Percentiles rank a stretch among this genome's conserved stretches.
phyloP scores from a whole-genome alignment of 1,140 invertebrate species.

The Trachelipus rathkii region DNA sequence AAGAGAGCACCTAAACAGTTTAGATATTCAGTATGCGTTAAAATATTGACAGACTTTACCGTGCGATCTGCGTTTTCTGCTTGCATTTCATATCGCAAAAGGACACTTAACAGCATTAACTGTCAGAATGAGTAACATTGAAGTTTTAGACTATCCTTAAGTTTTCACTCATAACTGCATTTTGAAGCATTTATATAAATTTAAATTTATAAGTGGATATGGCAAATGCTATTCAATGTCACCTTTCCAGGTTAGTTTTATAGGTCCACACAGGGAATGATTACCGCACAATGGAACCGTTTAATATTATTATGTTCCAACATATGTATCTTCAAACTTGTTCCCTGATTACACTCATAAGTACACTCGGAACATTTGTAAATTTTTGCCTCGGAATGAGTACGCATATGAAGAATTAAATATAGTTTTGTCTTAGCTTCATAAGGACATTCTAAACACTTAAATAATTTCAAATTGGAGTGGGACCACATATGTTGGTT shows the following conservation, averaged over 20 bases:
- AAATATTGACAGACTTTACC: neutral
- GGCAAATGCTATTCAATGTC: neutral
- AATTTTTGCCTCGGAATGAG: neutral
- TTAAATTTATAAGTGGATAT: neutral
- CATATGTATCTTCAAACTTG: neutral
- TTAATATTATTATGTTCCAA: neutral
- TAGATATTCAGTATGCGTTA: neutral
- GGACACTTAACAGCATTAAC: neutral
- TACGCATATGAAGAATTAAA: neutral
- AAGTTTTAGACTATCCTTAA: neutral
- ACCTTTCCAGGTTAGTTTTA: neutral
- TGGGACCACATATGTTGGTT: no score
- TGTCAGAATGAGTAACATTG: neutral
- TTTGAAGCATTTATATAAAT: neutral
- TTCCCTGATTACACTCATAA: neutral
- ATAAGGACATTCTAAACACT: neutral
- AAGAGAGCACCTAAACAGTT: neutral
- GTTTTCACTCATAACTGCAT: neutral
- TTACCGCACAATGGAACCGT: neutral
- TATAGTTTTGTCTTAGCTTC: neutral
- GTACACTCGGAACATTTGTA: neutral
- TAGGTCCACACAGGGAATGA: no score
- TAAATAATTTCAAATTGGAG: neutral
- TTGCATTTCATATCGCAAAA: neutral
- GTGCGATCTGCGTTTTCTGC: neutral